phyloP scores from a whole-genome alignment of 2,797 vertebrate genomes.

The Neoniphon sammara region DNA sequence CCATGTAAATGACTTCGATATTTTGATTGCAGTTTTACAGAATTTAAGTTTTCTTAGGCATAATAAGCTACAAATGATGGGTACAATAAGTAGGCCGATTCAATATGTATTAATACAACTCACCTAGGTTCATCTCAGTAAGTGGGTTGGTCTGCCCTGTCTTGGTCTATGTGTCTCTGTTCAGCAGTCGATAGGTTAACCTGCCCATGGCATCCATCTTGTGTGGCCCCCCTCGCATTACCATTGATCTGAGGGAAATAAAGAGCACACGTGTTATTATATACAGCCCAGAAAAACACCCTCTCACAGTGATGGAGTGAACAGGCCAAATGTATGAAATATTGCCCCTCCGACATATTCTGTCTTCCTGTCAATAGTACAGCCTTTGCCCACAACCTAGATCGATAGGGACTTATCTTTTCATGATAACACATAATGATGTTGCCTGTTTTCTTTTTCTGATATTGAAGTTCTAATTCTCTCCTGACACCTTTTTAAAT shows the following conservation, averaged over 20 bases:
- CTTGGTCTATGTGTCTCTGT: slow-evolving; percentile 70
- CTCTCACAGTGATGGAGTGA: slow-evolving; percentile 92
- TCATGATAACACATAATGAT: slow-evolving; percentile 93
- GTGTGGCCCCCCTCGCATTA: slow-evolving; percentile 87
- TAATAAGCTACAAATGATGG: slow-evolving; percentile 22
- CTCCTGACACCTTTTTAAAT: slow-evolving; percentile 44
- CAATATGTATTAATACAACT: slow-evolving; percentile 29
- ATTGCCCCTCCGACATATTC: slow-evolving; percentile 91
- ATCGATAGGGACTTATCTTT: slow-evolving; percentile 95
- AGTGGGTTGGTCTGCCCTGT: slow-evolving; percentile 60
- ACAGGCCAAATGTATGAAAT: slow-evolving; percentile 93
- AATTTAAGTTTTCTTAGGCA: background rate
- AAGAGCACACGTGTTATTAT: slow-evolving; percentile 91
- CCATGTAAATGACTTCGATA: background rate
- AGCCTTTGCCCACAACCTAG: slow-evolving; percentile 92
- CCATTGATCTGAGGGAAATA: slow-evolving; percentile 98
- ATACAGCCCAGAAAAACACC: slow-evolving; percentile 87
- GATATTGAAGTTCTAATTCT: slow-evolving; percentile 60
- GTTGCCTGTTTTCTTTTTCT: slow-evolving; percentile 81
- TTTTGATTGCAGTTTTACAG: background rate
- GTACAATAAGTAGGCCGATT: slow-evolving; percentile 31
- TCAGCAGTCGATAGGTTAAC: slow-evolving; percentile 83
- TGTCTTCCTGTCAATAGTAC: slow-evolving; percentile 97
- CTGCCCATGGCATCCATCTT: slow-evolving; percentile 91
- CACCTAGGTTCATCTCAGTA: slow-evolving; percentile 49